phyloP scores from a whole-genome alignment of 2,888 invertebrate species.

The Helobdella robusta region DNA sequence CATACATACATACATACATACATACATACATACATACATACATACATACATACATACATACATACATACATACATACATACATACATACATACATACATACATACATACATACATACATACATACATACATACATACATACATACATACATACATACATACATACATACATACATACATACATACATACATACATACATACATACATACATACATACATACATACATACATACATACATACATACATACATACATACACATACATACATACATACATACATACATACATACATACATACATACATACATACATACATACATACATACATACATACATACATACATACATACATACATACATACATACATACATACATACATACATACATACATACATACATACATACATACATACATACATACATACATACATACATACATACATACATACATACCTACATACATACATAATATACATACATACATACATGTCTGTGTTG shows the following conservation, averaged over 20 bases:
- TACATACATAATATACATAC: no score
- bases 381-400: background rate
- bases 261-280: background rate
- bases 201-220: background rate
- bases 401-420: no score
- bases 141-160: slow-evolving; percentile 1
- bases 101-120: no score
- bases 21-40: no score
- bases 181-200: background rate
- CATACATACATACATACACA: no score
- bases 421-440: background rate
- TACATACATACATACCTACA: background rate
- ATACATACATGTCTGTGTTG: no score
- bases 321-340: no score
- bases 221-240: background rate
- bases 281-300: background rate
- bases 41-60: background rate
- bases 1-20: background rate
- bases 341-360: background rate
- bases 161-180: background rate
- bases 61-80: background rate
- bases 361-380: background rate
- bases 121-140: background rate
- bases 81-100: background rate
- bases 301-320: background rate